A percentile compares a stretch with the other conserved stretches of the same genome.
Conservation (phyloP, 2,888 invertebrate species). For the Mesorhabditis sp. region DNA sequence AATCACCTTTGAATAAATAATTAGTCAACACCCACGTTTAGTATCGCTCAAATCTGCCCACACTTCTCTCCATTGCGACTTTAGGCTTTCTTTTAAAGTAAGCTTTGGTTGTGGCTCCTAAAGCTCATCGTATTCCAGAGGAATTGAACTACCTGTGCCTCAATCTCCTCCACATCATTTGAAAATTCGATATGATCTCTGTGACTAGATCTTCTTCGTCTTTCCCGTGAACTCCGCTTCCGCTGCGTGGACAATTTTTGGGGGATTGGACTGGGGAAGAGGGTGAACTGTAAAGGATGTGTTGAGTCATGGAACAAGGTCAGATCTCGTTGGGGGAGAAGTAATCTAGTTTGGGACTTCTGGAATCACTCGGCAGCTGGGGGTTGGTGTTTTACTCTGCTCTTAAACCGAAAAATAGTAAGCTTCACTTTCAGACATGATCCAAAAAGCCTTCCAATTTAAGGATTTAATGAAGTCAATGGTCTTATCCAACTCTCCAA, state of each 20-base stretch:
- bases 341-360: too few species aligned
- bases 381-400: too few species aligned
- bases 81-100: background rate
- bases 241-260: constrained; percentile 1
- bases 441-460: too few species aligned
- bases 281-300: background rate
- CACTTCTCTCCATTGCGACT: background rate
- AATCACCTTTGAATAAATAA: constrained; percentile 9
- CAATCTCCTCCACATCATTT: background rate
- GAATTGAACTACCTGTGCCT: background rate
- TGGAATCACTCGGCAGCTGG: too few species aligned
- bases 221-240: constrained; percentile 4
- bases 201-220: background rate
- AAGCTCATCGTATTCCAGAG: background rate
- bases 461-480: too few species aligned
- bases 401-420: too few species aligned
- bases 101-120: background rate
- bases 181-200: background rate
- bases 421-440: too few species aligned
- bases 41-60: constrained; percentile 4
- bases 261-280: background rate
- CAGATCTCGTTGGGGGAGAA: too few species aligned
- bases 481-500: too few species aligned
- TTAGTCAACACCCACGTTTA: background rate
- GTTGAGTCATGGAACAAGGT: too few species aligned